Base-by-base conservation (phyloP, 2,797 vertebrate species). In the Sylvia borin region DNA sequence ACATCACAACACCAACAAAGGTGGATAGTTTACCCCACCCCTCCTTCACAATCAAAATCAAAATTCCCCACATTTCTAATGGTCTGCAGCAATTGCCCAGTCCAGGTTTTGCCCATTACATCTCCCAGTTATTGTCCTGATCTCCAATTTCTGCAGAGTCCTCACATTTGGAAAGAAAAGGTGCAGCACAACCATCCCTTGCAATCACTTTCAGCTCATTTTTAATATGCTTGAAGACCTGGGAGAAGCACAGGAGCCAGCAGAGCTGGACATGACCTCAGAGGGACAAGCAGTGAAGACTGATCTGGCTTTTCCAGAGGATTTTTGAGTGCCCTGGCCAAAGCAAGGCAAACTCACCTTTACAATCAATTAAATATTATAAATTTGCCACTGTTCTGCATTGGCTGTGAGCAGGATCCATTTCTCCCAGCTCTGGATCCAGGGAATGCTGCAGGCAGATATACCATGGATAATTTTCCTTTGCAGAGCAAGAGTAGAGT, bases 81-180 rank as follows among this genome's bases (percentile, higher is more conserved):
- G 29, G 12, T 70, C 51, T 89, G 38, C 27, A 51, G 16, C 2
- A 24, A 48, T 2, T 5, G 0, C 22, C 32, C 25, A 13, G 20
- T 3, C 22, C 16, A 40, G 17, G 20, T 64, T 70, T 43, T 43
- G 20, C 24, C 8, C 27, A 21, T 43, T 76, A 2, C 43, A 26
- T 64, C 43, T 76, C 43, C 57, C 36, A 70, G 0, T 57, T 76
- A 38, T 13, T 31, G 24, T 8, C 26, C 22, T 16, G 36, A 54
- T 14, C 65, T 47, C 9, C 1, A 54, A 0, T 58, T 65, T 67
- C 34, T 70, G 9, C 16, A 36, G 26, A 78, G 5, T 2, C 9
- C 3, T 6, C 10, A 3, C 0, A 3, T 6, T 66, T 43, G 31
- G 29, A 13, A 7, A n/a, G 3, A 13, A n/a, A 48, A 70, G 8